Percentiles rank a stretch among this genome's conserved stretches.
phyloP scores from a whole-genome alignment of 2,113 vertebrate species.

The Rhadina sibilatrix region DNA sequence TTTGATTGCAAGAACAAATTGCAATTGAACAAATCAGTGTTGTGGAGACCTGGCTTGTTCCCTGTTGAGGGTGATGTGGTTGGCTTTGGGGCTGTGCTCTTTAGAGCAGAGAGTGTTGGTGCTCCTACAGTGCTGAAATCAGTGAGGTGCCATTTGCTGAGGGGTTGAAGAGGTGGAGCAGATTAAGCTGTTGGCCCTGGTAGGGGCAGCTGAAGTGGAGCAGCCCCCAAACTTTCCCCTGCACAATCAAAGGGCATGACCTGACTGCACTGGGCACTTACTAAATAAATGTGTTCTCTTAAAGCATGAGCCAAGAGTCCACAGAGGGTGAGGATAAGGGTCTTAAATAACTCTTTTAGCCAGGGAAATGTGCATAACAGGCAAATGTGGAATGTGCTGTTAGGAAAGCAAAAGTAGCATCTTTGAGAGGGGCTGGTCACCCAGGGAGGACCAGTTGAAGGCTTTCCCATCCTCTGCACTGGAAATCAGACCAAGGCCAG shows the following conservation, averaged over 20 bases:
- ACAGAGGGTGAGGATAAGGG: neutral
- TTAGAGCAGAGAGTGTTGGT: neutral
- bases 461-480: neutral
- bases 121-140: neutral
- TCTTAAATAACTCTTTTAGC: neutral
- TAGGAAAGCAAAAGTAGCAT: neutral
- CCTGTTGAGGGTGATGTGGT: accelerated
- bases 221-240: neutral
- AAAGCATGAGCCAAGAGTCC: neutral
- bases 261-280: accelerated
- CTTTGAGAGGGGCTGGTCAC: neutral
- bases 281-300: neutral
- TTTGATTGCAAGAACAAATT: neutral
- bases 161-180: neutral
- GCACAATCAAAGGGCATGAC: neutral
- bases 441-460: too few species aligned
- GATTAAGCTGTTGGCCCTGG: neutral
- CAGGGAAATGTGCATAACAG: neutral
- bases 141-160: neutral
- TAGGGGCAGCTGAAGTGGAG: neutral
- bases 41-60: neutral
- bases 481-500: neutral
- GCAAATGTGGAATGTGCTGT: neutral
- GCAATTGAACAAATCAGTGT: neutral
- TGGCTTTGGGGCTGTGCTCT: neutral